Evolutionary conservation across 2,888 invertebrate genomes (phyloP).

Genomic region (Lutraria lutraria): DNA sequence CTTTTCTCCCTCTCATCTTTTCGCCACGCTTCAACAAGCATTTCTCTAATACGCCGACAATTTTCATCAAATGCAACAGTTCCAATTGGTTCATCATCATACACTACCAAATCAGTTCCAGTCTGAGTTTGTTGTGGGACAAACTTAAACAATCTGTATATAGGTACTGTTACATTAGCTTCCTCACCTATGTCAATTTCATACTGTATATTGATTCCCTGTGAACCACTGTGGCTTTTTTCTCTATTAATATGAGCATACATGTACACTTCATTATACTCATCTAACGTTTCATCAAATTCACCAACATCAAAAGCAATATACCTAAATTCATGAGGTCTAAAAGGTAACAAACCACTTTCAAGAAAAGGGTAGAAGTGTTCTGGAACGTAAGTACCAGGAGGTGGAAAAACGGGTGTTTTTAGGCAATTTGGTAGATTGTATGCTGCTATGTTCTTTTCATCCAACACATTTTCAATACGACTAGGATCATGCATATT

Average conservation of each 20-base stretch:
- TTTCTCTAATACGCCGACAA: conserved; percentile 43
- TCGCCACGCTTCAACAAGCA: conserved; percentile 50
- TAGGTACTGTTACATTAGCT: conserved; percentile 28
- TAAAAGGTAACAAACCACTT: conserved; percentile 45
- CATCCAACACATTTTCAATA: conserved; percentile 38
- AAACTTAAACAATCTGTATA: conserved; percentile 48
- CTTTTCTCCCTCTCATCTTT: conserved; percentile 48
- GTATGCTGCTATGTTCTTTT: conserved; percentile 32
- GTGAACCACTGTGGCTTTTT: background rate
- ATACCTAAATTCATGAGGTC: conserved; percentile 55
- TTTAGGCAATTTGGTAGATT: background rate
- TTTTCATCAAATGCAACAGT: conserved; percentile 56
- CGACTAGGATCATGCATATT: conserved; percentile 16
- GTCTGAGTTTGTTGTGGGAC: conserved; percentile 18
- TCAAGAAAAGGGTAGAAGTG: conserved; percentile 59
- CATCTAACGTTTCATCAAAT: conserved; percentile 44
- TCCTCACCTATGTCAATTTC: conserved; percentile 32
- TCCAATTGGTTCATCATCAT: conserved; percentile 43
- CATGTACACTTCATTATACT: conserved; percentile 33
- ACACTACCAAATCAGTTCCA: conserved; percentile 25
- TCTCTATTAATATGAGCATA: conserved; percentile 38
- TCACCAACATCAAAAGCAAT: conserved; percentile 60
- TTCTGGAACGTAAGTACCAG: conserved; percentile 63
- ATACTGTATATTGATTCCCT: conserved; percentile 4
- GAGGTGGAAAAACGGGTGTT: conserved; percentile 53